These are phyloP conservation scores for Ricordea florida DNA, from an alignment of 92 coral and sea anemone genomes.

Conservation along the genomic window DNA sequence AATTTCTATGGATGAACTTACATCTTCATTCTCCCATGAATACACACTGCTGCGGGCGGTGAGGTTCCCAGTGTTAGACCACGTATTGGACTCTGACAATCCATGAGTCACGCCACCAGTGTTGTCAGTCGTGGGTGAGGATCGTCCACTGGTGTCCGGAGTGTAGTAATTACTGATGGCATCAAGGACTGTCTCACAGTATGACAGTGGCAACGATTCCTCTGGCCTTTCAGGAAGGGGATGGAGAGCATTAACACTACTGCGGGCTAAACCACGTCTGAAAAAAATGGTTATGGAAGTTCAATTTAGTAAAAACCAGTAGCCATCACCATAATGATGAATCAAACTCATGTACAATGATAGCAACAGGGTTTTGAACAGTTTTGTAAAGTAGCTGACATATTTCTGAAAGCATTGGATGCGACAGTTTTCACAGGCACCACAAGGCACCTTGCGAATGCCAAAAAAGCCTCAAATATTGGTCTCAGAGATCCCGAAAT, in stretches of 20 bases:
- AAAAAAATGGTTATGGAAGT: neutral
- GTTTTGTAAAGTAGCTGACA: no score
- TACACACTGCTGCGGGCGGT: constrained; percentile 97
- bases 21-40: constrained; percentile 99
- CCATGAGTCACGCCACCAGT: constrained; percentile 79
- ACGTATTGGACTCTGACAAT: constrained; percentile 82
- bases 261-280: constrained; percentile 99
- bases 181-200: constrained; percentile 76
- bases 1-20: no score
- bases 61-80: constrained; percentile 95
- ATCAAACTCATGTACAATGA: no score
- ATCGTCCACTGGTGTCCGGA: constrained; percentile 85
- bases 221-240: constrained; percentile 99
- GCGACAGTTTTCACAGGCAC: no score
- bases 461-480: no score
- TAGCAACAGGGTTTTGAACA: no score
- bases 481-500: no score
- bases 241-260: constrained; percentile 87
- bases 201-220: constrained; percentile 89
- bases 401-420: no score
- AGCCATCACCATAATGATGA: no score
- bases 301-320: no score
- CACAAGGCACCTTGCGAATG: no score
- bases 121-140: constrained; percentile 87
- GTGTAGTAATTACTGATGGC: constrained; percentile 82